Conservation (phyloP, 2,797 vertebrate species). For the Leontocebus nigricollis region DNA sequence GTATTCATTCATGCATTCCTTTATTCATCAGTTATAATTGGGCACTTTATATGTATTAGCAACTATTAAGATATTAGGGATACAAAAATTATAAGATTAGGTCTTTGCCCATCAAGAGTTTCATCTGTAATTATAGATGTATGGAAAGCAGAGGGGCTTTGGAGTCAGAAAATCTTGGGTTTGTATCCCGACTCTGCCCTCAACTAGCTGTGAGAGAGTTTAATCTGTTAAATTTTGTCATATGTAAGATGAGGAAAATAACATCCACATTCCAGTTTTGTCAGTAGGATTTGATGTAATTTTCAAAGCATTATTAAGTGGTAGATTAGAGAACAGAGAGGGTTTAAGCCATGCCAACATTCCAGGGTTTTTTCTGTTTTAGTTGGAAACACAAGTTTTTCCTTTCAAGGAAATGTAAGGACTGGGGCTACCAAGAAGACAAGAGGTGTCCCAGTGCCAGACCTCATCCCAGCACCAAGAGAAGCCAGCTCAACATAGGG, state of each 20-base stretch:
- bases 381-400: neutral
- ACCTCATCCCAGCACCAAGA: neutral
- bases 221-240: neutral
- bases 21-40: neutral
- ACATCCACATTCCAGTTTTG: neutral
- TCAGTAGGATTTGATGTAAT: neutral
- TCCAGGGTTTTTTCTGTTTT: neutral
- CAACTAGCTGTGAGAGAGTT: neutral
- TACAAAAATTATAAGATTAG: neutral
- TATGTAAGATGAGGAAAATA: neutral
- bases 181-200: neutral
- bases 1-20: neutral
- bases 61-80: neutral
- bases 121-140: neutral
- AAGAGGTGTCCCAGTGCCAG: neutral
- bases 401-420: neutral
- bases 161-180: slow-evolving; percentile 7
- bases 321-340: neutral
- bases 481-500: neutral
- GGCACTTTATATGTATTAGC: neutral
- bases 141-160: neutral
- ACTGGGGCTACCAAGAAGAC: neutral
- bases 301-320: neutral
- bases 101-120: neutral
- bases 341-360: neutral